These are phyloP conservation scores for Manis pentadactyla DNA, from an alignment of 2,797 vertebrate genomes.

Conservation along the genomic window DNA sequence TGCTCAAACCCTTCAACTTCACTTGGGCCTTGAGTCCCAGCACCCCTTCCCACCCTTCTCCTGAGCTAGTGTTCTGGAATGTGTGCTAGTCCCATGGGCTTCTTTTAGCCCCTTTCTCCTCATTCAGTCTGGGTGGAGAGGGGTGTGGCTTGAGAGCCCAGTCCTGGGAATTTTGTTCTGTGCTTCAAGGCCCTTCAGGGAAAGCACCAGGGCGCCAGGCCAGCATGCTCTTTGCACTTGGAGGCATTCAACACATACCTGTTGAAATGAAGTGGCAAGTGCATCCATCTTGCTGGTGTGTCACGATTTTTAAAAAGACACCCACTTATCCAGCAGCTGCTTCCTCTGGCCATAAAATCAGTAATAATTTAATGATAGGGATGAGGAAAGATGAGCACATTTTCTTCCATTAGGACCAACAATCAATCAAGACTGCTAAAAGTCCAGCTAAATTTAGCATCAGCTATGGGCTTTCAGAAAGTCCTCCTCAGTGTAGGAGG, in stretches of 20 bases:
- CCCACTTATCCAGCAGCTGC: not conserved
- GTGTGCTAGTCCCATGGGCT: not conserved
- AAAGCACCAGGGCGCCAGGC: not conserved
- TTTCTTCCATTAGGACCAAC: conserved; percentile 73
- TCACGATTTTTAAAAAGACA: conserved; percentile 55
- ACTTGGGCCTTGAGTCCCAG: not conserved
- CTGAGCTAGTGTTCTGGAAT: not conserved
- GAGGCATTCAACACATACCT: conserved; percentile 47
- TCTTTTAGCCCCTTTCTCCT: conserved; percentile 18
- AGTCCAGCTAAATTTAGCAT: conserved; percentile 66
- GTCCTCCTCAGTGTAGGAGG: not conserved
- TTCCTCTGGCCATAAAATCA: conserved; percentile 42
- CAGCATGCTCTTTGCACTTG: accelerated
- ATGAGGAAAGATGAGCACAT: conserved; percentile 44
- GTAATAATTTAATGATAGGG: conserved; percentile 52
- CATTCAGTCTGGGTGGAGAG: not conserved
- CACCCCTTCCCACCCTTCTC: not conserved
- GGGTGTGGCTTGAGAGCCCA: not conserved
- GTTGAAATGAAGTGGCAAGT: not conserved
- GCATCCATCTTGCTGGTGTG: not conserved
- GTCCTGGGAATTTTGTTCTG: not conserved
- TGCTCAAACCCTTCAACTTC: not conserved
- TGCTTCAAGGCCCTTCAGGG: not conserved
- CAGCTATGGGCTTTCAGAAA: conserved; percentile 49
- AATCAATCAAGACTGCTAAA: conserved; percentile 42